Base-by-base conservation (phyloP, 2,888 invertebrate genomes). In the Acleris cristana region DNA sequence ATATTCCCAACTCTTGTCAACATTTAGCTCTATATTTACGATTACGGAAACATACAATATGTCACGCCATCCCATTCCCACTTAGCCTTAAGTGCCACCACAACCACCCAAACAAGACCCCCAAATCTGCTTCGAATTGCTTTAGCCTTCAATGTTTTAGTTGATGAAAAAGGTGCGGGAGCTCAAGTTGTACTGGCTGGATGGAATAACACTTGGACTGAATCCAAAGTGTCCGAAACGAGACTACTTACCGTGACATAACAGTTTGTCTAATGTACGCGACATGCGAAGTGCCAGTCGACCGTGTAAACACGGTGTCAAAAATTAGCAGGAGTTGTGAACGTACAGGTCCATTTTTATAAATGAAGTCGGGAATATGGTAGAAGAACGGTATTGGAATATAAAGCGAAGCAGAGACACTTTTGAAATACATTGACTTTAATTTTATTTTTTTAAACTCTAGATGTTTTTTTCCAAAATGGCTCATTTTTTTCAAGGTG, bases 191-290 rank as follows among this genome's bases (percentile, higher is more conserved):
- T 60, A 70, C 66, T 80, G 78, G 85, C 65, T 59, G 64, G 45
- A 23, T 72, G 71, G 72, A 73, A 77, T 74, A 74, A 75, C 74
- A 85, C 82, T 89, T 89, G 89, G 89, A 88, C 76, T 74, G 74
- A 75, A 74, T 88, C 89, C 89, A 89, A 88, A 87, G 82, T 85
- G 84, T 84, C 83, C 79, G 77, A 79, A 84, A 84, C 76, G 79
- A 76, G 69, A 77, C 80, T 82, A 83, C 80, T 85, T 78, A 76
- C 80, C 72, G 82, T 84, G 83, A 86, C 85, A 83, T 84, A 82
- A 85, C 81, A 79, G 79, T 85, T 83, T 80, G 73, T 72, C 74
- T 83, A 76, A 76, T 76, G 72, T 79, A 77, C 74, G 72, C 55
- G 68, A 55, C 63, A 52, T 58, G 45, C 54, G 26, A 45, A 62